A percentile compares a stretch with the other conserved stretches of the same genome.
Conservation (phyloP, 2,888 invertebrate genomes). For the Platypus cylindrus region DNA sequence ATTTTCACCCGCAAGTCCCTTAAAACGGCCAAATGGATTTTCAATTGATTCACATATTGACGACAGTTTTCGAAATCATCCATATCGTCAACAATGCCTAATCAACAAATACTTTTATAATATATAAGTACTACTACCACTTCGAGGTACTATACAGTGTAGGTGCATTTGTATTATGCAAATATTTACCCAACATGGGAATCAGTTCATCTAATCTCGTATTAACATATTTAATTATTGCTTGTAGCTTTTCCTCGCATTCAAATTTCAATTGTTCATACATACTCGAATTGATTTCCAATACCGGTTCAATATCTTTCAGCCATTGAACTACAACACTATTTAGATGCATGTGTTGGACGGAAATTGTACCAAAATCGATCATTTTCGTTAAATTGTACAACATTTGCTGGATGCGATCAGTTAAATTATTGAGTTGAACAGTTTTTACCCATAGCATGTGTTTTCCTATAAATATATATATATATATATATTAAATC, state of each 20-base stretch:
- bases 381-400: conserved; percentile 56
- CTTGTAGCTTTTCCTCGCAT: conserved; percentile 68
- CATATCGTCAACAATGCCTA: conserved; percentile 64
- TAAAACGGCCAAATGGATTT: conserved; percentile 62
- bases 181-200: conserved; percentile 35
- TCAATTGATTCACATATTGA: conserved; percentile 66
- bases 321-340: conserved; percentile 77
- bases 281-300: conserved; percentile 65
- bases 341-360: conserved; percentile 67
- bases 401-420: conserved; percentile 55
- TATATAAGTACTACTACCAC: no score
- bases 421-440: conserved; percentile 53
- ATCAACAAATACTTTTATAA: no score
- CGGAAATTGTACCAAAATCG: conserved; percentile 60
- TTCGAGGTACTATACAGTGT: no score
- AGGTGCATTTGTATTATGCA: no score
- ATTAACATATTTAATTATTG: conserved; percentile 56
- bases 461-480: conserved; percentile 33
- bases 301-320: conserved; percentile 63
- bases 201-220: conserved; percentile 57
- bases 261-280: conserved; percentile 73
- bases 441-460: conserved; percentile 67
- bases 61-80: conserved; percentile 55
- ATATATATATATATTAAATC: background rate
- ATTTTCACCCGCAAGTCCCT: conserved; percentile 64